Conservation (phyloP, 2,888 invertebrate species). For the Cepaea hortensis region DNA sequence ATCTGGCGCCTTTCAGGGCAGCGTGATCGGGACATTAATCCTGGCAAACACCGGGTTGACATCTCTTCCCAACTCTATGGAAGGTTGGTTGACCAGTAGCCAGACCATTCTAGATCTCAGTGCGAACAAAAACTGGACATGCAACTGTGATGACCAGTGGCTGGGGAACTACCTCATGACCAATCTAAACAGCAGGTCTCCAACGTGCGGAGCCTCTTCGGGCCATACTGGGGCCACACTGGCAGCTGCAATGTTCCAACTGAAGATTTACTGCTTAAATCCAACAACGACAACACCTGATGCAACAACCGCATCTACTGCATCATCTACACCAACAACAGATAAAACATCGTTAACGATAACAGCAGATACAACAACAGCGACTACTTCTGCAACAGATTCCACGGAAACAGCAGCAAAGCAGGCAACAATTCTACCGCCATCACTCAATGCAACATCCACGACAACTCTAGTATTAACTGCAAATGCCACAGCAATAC, state of each 20-base stretch:
- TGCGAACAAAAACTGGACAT: conserved; percentile 54
- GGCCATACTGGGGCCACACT: conserved; percentile 51
- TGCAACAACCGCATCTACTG: conserved; percentile 31
- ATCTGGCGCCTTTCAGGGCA: conserved; percentile 18
- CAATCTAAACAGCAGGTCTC: conserved; percentile 22
- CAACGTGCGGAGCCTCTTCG: conserved; percentile 55
- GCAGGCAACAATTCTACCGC: conserved; percentile 21
- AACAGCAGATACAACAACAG: conserved; percentile 6
- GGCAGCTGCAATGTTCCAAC: conserved; percentile 39
- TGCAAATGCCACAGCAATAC: conserved; percentile 21
- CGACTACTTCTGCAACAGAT: background rate
- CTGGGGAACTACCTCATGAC: conserved; percentile 45
- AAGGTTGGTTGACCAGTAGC: conserved; percentile 8
- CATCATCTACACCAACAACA: conserved; percentile 40
- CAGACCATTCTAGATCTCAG: conserved; percentile 20
- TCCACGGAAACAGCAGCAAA: too few relatives aligned
- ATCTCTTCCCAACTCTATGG: conserved; percentile 32
- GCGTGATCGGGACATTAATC: background rate
- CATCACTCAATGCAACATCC: conserved; percentile 39
- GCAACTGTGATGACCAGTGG: conserved; percentile 64
- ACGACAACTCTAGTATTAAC: conserved; percentile 24
- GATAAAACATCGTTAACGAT: background rate
- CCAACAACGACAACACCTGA: conserved; percentile 48
- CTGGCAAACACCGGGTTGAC: conserved; percentile 28
- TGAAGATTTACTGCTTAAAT: conserved; percentile 51